Percentiles rank a stretch among this genome's conserved stretches.
These are phyloP conservation scores for Bubo blakistoni DNA, from an alignment of 2,113 vertebrate species.

Conservation along the genomic window DNA sequence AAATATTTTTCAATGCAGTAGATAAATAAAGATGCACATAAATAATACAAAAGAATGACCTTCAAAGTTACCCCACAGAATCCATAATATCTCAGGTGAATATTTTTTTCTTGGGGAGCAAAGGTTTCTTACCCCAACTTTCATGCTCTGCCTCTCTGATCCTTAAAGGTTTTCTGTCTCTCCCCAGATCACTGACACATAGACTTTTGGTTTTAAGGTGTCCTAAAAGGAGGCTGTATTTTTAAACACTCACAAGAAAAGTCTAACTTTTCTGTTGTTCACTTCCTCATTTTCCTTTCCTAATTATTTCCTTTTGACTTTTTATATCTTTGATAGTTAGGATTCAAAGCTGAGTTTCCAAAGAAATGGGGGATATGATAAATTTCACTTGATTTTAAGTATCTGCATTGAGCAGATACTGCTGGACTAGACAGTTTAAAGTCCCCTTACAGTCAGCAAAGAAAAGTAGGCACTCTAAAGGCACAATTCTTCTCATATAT, in stretches of 20 bases:
- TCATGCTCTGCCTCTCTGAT: neutral
- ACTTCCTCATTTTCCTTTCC: neutral
- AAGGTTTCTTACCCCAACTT: accelerated
- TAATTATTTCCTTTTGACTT: neutral
- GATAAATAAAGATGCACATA: neutral
- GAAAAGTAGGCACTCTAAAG: neutral
- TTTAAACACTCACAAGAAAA: neutral
- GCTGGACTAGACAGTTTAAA: neutral
- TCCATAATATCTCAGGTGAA: neutral
- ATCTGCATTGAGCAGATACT: neutral
- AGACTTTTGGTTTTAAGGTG: neutral
- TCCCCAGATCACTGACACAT: neutral
- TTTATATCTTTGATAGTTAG: neutral
- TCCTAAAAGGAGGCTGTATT: neutral
- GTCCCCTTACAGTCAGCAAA: neutral
- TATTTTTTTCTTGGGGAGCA: neutral
- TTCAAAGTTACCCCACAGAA: neutral
- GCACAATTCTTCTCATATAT: neutral
- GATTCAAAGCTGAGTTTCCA: neutral
- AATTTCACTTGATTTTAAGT: neutral
- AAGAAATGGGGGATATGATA: neutral
- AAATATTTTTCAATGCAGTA: neutral
- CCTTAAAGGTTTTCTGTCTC: neutral
- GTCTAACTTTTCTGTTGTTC: neutral
- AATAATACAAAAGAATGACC: neutral